Conservation (phyloP, 2,888 invertebrate species). For the Trachelus tabidus region DNA sequence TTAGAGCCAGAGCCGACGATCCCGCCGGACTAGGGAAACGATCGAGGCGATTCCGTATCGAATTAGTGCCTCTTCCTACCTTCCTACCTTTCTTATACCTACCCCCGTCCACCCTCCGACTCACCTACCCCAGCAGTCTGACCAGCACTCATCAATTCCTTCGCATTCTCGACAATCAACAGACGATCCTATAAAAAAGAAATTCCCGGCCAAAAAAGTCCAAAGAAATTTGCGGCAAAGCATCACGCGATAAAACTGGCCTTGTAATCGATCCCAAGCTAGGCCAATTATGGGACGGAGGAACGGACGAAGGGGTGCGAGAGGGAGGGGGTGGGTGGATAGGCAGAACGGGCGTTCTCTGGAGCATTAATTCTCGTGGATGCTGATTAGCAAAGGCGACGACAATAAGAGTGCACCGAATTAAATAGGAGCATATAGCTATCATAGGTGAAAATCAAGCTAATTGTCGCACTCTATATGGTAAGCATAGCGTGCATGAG, state of each 20-base stretch:
- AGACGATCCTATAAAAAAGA: neutral
- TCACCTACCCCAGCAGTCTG: neutral
- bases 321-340: no score
- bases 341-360: neutral
- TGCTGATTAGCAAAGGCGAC: slow-evolving; percentile 45
- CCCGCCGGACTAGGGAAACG: neutral
- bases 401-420: slow-evolving; percentile 51
- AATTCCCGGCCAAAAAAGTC: neutral
- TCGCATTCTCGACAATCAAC: neutral
- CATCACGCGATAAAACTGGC: neutral
- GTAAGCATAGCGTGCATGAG: slow-evolving; percentile 59
- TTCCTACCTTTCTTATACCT: neutral
- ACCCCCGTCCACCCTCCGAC: no score
- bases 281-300: neutral
- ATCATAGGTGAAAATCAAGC: slow-evolving; percentile 37
- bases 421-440: slow-evolving; percentile 37
- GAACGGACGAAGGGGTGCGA: no score
- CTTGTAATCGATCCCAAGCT: neutral
- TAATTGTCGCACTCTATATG: slow-evolving; percentile 65
- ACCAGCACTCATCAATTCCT: neutral
- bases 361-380: slow-evolving; percentile 40
- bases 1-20: slow-evolving; percentile 18
- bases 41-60: neutral
- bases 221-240: neutral
- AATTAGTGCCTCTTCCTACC: neutral